Base-by-base conservation (phyloP, 1,140 invertebrate genomes). In the Rhagoletis pomonella region DNA sequence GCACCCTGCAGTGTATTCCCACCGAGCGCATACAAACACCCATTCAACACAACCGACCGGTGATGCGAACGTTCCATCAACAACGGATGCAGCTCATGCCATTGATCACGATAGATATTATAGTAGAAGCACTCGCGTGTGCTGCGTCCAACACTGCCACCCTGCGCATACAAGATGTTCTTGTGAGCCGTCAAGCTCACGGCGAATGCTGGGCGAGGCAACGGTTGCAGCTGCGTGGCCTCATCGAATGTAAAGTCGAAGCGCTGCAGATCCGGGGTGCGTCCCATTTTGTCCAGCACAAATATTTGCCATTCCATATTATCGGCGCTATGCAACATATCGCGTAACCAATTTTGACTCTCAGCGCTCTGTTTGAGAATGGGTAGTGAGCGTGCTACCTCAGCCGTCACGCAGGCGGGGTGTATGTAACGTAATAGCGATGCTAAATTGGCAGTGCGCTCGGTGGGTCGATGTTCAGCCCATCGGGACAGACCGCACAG, bases 261-360 rank as follows among this genome's bases (percentile, higher is more conserved):
- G 7, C 86, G 73, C 58, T 42, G 69, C 17, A 88, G 50, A 65
- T 89, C 86, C 2, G 87, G 77, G 17, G n/a, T 77, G 12, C 77
- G 55, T 29, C 88, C 88, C 87, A 89, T 89, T 89, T 89, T 89
- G 65, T 89, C 88, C n/a, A 89, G 60, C 39, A 89, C 47, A 84
- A 89, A 89, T n/a, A 89, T 88, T 62, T 87, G 81, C 86, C 87
- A 89, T 47, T 89, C 86, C 29, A 69, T 58, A 12, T 59, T 88
- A 39, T 65, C 87, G 55, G 65, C 85, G 50, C 87, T 86, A 7
- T 87, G 69, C 67, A 58, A 7, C 14, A 89, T 86, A 12, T 85
- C 85, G 14, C 85, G 69, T 12, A 89, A 6, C 88, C 88, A 89
- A 9, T 67, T 64, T 12, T 60, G 50, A 29, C 88, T 87, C 6